Base-by-base conservation (phyloP, 2,797 vertebrate species). In the Cossypha heuglini region DNA sequence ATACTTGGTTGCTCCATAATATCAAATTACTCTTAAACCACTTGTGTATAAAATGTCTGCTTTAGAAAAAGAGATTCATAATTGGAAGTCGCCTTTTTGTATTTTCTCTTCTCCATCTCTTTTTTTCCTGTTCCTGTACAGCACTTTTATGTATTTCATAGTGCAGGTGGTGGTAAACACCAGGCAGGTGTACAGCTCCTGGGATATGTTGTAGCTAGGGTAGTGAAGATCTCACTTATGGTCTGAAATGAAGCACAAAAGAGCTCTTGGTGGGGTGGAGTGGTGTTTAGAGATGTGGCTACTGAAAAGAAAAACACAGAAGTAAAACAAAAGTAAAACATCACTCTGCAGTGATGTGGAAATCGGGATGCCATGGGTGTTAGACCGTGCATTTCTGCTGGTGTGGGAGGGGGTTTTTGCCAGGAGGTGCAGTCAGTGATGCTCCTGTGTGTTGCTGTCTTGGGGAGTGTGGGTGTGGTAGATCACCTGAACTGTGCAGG, bases 11-110 rank as follows among this genome's bases (percentile, higher is more conserved):
- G 86, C 89, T 95, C 76, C 90, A 54, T 84, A 95, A 87, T 96
- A 96, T 88, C 88, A 96, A 93, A 95, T 97, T 97, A 95, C 90
- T 86, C 57, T 67, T 68, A 90, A 93, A 81, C 66, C 38, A 77
- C 88, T 96, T 93, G 80, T 80, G 76, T 86, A 29, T 89, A 45
- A 91, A 45, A 68, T 80, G 86, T 55, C 76, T 88, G 25, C 86
- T 94, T 94, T 95, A 62, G 45, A 82, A 88, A 86, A 85, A 81
- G 68, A 78, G 45, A 58, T 69, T 10, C 15, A 63, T 77, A 87
- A 75, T 83, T 88, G 57, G 76, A 81, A 73, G 51, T 82, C 0
- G 3, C 33, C 54, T 90, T 72, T 94, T 94, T 88, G 57, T 42
- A 40, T 72, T 92, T 83, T 40, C 22, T 66, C 35, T 63, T 78